These are phyloP conservation scores for Acipenser oxyrinchus DNA, from an alignment of 2,797 vertebrate species.

Conservation along the genomic window DNA sequence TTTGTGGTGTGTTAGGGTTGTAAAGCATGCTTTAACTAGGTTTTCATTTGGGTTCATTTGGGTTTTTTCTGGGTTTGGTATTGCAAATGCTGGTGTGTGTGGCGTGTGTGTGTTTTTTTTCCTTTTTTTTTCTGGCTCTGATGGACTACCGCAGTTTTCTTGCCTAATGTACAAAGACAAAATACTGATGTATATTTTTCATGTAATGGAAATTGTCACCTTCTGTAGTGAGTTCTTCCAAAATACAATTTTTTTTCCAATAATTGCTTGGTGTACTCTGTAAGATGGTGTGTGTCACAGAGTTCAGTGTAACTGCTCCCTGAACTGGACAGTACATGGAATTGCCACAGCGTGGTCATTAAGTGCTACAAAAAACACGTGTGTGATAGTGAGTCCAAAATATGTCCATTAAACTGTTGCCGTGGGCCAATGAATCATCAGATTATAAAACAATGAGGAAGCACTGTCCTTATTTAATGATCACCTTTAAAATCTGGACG, in stretches of 20 bases:
- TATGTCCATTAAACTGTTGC: no score
- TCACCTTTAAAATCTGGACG: no score
- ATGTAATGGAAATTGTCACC: constrained; percentile 95
- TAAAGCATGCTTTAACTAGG: constrained; percentile 77
- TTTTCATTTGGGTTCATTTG: constrained; percentile 47
- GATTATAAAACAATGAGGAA: no score
- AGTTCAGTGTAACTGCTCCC: no score
- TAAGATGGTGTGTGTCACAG: no score
- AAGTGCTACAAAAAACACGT: no score
- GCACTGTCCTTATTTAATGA: no score
- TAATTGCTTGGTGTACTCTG: constrained; percentile 50
- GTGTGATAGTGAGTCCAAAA: no score
- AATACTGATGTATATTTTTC: constrained; percentile 98
- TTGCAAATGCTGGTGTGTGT: constrained; percentile 34
- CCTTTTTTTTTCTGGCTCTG: constrained; percentile 48
- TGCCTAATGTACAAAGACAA: constrained; percentile 94
- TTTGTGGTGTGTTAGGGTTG: constrained; percentile 63
- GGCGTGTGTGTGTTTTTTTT: constrained; percentile 10
- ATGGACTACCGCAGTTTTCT: constrained; percentile 63
- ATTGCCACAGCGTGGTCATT: no score
- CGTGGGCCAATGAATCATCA: no score
- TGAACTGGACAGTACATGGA: no score
- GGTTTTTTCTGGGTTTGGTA: constrained; percentile 57
- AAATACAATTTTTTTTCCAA: constrained; percentile 91
- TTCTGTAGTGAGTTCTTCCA: constrained; percentile 96